Conservation (phyloP, 2,113 vertebrate species). For the Poeciliopsis turrubarensis region DNA sequence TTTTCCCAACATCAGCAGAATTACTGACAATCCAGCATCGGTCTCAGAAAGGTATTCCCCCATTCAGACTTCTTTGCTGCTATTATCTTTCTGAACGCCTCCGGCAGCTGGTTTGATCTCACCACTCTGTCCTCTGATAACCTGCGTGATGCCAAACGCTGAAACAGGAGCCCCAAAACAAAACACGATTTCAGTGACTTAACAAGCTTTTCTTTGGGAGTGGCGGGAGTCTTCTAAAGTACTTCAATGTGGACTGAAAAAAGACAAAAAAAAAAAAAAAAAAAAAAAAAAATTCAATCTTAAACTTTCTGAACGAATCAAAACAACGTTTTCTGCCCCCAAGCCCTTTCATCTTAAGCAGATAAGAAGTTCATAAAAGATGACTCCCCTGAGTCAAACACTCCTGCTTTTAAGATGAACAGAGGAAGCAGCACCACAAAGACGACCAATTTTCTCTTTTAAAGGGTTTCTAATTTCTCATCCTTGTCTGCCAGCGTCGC, state of each 20-base stretch:
- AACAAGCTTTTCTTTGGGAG: too few species aligned
- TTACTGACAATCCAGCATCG: too few species aligned
- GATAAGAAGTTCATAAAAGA: constrained; percentile 47
- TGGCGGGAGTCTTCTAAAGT: background rate
- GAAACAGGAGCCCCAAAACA: too few species aligned
- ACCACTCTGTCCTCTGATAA: background rate
- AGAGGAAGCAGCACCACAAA: constrained; percentile 1
- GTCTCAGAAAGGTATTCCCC: too few species aligned
- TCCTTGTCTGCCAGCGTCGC: constrained; percentile 19
- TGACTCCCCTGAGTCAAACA: constrained; percentile 34
- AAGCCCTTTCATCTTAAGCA: constrained; percentile 33
- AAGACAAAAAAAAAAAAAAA: too few species aligned
- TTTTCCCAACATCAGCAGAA: too few species aligned
- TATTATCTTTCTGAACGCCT: background rate
- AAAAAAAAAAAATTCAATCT: constrained; percentile 4
- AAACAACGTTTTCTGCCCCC: constrained; percentile 12
- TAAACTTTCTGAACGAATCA: constrained; percentile 36
- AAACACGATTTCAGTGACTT: too few species aligned
- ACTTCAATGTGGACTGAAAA: background rate
- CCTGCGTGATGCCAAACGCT: too few species aligned
- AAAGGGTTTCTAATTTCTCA: constrained; percentile 36
- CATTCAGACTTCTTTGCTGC: background rate
- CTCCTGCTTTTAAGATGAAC: constrained; percentile 34
- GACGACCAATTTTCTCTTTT: constrained; percentile 36
- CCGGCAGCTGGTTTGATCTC: background rate